These are phyloP conservation scores for Drosophila pseudotalamancana DNA, from an alignment of 2,888 invertebrate genomes.

Conservation along the genomic window DNA sequence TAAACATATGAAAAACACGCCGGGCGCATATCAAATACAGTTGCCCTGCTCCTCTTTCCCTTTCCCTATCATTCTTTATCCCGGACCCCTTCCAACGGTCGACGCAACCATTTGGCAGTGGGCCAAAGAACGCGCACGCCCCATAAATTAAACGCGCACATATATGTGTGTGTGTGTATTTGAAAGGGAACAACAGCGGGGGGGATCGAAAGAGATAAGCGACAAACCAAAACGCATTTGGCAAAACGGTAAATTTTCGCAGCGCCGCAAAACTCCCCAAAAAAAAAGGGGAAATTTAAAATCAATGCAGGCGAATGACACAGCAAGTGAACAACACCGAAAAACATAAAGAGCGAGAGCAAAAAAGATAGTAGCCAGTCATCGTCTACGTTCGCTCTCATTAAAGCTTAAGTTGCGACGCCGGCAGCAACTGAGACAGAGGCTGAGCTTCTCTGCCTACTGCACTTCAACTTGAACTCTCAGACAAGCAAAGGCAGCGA, in stretches of 20 bases:
- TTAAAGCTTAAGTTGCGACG: slow-evolving; percentile 1
- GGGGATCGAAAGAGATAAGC: slow-evolving; percentile 47
- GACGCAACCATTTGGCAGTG: slow-evolving; percentile 54
- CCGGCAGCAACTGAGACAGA: not conserved
- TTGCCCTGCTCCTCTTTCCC: slow-evolving; percentile 1
- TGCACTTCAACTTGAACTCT: slow-evolving; percentile 75
- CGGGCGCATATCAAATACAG: slow-evolving; percentile 54
- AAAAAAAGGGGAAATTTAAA: slow-evolving; percentile 33
- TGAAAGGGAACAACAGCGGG: not conserved
- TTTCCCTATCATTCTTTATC: not conserved
- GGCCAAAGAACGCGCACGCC: slow-evolving; percentile 67
- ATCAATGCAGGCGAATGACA: slow-evolving; percentile 71
- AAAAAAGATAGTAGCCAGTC: slow-evolving; percentile 12
- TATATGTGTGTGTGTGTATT: slow-evolving; percentile 26
- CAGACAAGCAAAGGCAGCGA: slow-evolving; percentile 42
- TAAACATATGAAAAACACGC: slow-evolving; percentile 55
- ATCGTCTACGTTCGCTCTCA: slow-evolving; percentile 5
- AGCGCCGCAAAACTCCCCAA: slow-evolving; percentile 20
- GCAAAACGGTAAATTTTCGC: slow-evolving; percentile 61
- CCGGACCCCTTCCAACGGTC: not conserved
- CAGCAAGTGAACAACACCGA: slow-evolving; percentile 17
- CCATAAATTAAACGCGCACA: slow-evolving; percentile 70
- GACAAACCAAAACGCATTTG: slow-evolving; percentile 56
- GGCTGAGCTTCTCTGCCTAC: slow-evolving; percentile 49
- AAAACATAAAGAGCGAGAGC: slow-evolving; percentile 3